These are phyloP conservation scores for Byasa hedistus DNA, from an alignment of 2,888 invertebrate genomes.

Conservation along the genomic window DNA sequence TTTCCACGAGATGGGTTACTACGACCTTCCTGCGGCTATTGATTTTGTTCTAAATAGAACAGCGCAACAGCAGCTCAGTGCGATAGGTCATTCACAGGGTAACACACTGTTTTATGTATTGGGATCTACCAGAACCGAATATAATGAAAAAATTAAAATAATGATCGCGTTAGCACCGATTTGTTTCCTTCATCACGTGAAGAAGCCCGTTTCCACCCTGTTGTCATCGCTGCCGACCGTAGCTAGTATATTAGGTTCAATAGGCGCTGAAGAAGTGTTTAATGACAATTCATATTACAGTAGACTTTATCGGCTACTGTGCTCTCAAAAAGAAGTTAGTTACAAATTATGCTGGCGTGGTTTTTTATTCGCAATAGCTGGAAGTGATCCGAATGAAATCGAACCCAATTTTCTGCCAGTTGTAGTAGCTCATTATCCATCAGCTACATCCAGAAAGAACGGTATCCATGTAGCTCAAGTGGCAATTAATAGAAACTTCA, in stretches of 20 bases:
- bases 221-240: conserved; percentile 44
- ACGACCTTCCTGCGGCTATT: conserved; percentile 83
- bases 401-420: conserved; percentile 64
- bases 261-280: conserved; percentile 40
- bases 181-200: conserved; percentile 62
- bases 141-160: conserved; percentile 75
- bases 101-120: conserved; percentile 77
- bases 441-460: conserved; percentile 43
- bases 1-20: conserved; percentile 84
- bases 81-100: conserved; percentile 85
- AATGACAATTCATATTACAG: conserved; percentile 32
- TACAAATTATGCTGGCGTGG: conserved; percentile 38
- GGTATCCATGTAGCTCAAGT: conserved; percentile 40
- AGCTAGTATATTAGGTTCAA: conserved; percentile 60
- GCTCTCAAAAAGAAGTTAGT: conserved; percentile 32
- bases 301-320: conserved; percentile 30
- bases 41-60: conserved; percentile 58
- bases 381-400: conserved; percentile 72
- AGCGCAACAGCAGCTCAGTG: conserved; percentile 72
- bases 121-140: conserved; percentile 70
- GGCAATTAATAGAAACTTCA: conserved; percentile 34
- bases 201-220: conserved; percentile 42
- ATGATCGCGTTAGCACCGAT: conserved; percentile 78
- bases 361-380: conserved; percentile 66
- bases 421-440: conserved; percentile 42